A percentile compares a stretch with the other conserved stretches of the same genome.
phyloP scores from a whole-genome alignment of 1,140 invertebrate genomes.

The Vanessa atalanta region DNA sequence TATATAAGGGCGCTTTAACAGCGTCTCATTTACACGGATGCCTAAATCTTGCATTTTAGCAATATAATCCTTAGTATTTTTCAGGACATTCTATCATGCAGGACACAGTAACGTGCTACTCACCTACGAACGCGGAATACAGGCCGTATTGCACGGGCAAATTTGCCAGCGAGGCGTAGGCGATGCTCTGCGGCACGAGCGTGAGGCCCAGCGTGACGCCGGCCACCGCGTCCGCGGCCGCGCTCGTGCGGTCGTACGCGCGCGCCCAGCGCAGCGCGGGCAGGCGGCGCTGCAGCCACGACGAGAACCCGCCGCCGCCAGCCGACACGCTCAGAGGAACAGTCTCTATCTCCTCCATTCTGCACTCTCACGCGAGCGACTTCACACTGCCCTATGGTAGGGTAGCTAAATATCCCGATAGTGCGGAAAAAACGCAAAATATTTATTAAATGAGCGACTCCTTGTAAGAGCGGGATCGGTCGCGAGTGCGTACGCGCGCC shows the following conservation, averaged over 20 bases:
- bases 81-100: neutral
- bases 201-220: conserved; percentile 90
- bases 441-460: too few species aligned
- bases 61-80: neutral
- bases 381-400: neutral
- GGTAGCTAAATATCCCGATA: too few species aligned
- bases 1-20: too few species aligned
- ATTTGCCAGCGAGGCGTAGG: conserved; percentile 89
- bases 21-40: too few species aligned
- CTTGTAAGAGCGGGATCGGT: neutral
- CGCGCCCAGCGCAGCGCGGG: conserved; percentile 84
- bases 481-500: conserved; percentile 28
- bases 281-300: conserved; percentile 59
- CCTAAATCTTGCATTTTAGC: neutral
- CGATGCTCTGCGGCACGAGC: conserved; percentile 92
- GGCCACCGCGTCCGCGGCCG: conserved; percentile 86
- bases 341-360: conserved; percentile 46
- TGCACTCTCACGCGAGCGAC: neutral
- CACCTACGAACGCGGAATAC: conserved; percentile 79
- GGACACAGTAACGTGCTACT: conserved; percentile 31
- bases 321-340: conserved; percentile 28
- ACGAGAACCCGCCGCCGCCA: conserved; percentile 38
- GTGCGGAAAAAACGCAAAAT: too few species aligned
- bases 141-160: conserved; percentile 85
- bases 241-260: conserved; percentile 82